Evolutionary conservation across 2,888 invertebrate genomes (phyloP).

Genomic region (Chironomus riparius): DNA sequence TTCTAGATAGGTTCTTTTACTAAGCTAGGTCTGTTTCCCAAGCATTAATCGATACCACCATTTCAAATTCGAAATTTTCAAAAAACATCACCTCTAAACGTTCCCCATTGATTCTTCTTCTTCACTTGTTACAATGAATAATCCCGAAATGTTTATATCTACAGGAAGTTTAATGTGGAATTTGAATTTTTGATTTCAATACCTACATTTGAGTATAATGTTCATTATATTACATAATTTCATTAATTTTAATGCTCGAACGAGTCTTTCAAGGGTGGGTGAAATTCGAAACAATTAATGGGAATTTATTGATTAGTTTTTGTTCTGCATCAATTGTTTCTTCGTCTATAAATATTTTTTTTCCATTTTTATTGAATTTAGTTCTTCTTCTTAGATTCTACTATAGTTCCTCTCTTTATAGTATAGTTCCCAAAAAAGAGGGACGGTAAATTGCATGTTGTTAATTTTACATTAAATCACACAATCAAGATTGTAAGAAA

Average conservation of each 20-base stretch:
- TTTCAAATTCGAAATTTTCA: too few species aligned
- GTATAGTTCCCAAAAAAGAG: not conserved
- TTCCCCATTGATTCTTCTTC: not conserved
- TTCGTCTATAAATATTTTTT: not conserved
- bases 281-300: not conserved
- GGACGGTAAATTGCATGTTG: not conserved
- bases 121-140: not conserved
- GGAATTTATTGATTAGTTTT: not conserved
- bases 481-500: not conserved
- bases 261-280: not conserved
- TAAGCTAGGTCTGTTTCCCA: too few species aligned
- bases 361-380: not conserved
- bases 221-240: not conserved
- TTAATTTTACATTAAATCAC: not conserved
- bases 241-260: not conserved
- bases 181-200: too few species aligned
- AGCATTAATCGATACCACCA: too few species aligned
- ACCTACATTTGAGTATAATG: too few species aligned
- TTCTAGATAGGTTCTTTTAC: too few species aligned
- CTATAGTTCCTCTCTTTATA: too few species aligned
- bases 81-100: too few species aligned
- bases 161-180: too few species aligned
- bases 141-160: not conserved
- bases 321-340: not conserved
- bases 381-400: too few species aligned